These are phyloP conservation scores for Cryptosula pallasiana DNA, from an alignment of 2,888 invertebrate genomes.

Conservation along the genomic window DNA sequence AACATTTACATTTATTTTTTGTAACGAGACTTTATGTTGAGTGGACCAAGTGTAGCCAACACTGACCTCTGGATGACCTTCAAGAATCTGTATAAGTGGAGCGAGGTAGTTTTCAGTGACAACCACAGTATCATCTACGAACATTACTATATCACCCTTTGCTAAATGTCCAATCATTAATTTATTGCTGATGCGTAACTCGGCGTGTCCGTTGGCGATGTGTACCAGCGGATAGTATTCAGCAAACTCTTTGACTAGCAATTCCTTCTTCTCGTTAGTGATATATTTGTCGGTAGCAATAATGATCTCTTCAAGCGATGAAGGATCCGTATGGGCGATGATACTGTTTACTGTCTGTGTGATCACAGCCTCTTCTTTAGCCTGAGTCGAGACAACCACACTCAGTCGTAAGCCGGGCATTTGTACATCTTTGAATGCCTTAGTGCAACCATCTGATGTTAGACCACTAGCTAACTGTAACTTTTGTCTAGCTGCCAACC, in stretches of 20 bases:
- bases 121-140: conserved; percentile 17
- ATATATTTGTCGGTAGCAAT: not conserved
- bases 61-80: conserved; percentile 14
- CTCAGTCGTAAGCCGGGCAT: not conserved
- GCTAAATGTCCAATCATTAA: conserved; percentile 16
- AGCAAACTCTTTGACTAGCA: not conserved
- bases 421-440: not conserved
- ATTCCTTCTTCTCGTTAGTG: not conserved
- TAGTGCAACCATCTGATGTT: not conserved
- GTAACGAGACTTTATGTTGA: too few species aligned
- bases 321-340: conserved; percentile 10
- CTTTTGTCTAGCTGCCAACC: not conserved
- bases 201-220: not conserved
- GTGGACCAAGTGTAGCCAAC: too few species aligned
- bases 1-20: too few species aligned
- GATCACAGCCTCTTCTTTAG: conserved; percentile 16
- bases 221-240: not conserved
- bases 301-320: not conserved
- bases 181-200: not conserved
- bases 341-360: conserved; percentile 17
- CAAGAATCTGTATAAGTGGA: not conserved
- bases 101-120: conserved; percentile 1
- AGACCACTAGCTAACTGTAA: conserved; percentile 1
- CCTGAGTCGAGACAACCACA: not conserved
- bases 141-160: not conserved